A percentile compares a stretch with the other conserved stretches of the same genome.
Evolutionary conservation across 2,797 vertebrate species (phyloP).

Genomic region (Cossypha niveicapilla): DNA sequence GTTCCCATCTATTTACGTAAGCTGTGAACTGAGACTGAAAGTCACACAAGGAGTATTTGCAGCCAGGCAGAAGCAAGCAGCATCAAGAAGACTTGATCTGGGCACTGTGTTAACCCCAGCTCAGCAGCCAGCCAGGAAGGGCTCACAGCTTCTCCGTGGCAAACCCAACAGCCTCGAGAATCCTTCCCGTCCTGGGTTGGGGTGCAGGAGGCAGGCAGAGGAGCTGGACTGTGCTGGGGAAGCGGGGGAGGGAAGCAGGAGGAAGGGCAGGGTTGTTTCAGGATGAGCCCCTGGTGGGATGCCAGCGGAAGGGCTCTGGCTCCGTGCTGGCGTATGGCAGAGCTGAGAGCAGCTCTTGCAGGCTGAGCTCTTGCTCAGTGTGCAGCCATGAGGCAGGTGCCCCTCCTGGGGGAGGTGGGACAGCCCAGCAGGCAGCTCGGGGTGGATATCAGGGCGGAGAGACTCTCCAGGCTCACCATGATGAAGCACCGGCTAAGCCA

Average conservation of each 20-base stretch:
- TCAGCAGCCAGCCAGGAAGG: background rate
- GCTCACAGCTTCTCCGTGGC: background rate
- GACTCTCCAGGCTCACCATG: background rate
- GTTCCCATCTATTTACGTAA: background rate
- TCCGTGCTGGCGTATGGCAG: accelerated
- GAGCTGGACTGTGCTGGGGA: background rate
- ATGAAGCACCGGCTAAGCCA: background rate
- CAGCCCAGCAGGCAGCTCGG: background rate
- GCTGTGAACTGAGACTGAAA: background rate
- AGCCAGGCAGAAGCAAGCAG: background rate
- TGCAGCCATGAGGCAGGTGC: background rate
- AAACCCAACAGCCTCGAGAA: background rate
- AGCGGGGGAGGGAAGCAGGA: background rate
- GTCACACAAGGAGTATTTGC: background rate
- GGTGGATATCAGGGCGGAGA: background rate
- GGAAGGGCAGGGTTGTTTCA: background rate
- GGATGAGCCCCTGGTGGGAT: background rate
- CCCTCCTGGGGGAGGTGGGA: background rate
- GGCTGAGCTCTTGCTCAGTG: background rate
- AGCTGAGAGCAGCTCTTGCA: background rate
- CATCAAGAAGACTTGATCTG: background rate
- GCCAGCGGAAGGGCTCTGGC: background rate
- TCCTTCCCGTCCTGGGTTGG: accelerated
- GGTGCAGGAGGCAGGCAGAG: background rate
- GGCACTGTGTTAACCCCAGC: background rate